These are phyloP conservation scores for Botia almorhae DNA, from an alignment of 2,797 vertebrate genomes.

Conservation along the genomic window DNA sequence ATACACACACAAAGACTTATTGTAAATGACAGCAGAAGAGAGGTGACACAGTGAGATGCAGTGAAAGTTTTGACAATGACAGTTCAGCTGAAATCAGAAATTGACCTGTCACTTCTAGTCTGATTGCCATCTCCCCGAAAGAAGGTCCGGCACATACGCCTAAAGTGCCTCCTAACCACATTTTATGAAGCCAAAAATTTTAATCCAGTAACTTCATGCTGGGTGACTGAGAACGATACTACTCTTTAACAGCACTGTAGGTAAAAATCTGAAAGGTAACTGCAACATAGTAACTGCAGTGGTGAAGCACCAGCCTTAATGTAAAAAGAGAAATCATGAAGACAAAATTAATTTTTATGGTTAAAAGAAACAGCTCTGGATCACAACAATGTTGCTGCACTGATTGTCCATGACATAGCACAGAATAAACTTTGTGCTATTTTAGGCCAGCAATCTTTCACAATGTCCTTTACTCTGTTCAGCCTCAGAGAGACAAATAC, in stretches of 20 bases:
- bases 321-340: slow-evolving; percentile 49
- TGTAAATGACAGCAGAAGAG: slow-evolving; percentile 33
- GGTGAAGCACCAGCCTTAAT: slow-evolving; percentile 53
- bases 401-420: slow-evolving; percentile 64
- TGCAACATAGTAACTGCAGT: slow-evolving; percentile 62
- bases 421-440: slow-evolving; percentile 68
- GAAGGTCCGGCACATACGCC: slow-evolving; percentile 85
- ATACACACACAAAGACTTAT: neutral
- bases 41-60: slow-evolving; percentile 54
- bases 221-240: slow-evolving; percentile 73
- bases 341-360: slow-evolving; percentile 46
- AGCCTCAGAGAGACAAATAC: slow-evolving; percentile 81
- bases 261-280: slow-evolving; percentile 68
- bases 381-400: slow-evolving; percentile 55
- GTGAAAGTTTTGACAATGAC: slow-evolving; percentile 65
- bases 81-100: slow-evolving; percentile 78
- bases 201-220: slow-evolving; percentile 87
- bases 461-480: slow-evolving; percentile 32
- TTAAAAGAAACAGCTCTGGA: slow-evolving; percentile 53
- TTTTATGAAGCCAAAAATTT: slow-evolving; percentile 87
- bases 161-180: slow-evolving; percentile 87
- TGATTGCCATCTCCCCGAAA: slow-evolving; percentile 80
- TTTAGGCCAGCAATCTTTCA: slow-evolving; percentile 67
- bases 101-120: slow-evolving; percentile 83
- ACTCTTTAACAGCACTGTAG: slow-evolving; percentile 81